These are phyloP conservation scores for Caradrina kadenii DNA, from an alignment of 2,888 invertebrate species.

Conservation along the genomic window DNA sequence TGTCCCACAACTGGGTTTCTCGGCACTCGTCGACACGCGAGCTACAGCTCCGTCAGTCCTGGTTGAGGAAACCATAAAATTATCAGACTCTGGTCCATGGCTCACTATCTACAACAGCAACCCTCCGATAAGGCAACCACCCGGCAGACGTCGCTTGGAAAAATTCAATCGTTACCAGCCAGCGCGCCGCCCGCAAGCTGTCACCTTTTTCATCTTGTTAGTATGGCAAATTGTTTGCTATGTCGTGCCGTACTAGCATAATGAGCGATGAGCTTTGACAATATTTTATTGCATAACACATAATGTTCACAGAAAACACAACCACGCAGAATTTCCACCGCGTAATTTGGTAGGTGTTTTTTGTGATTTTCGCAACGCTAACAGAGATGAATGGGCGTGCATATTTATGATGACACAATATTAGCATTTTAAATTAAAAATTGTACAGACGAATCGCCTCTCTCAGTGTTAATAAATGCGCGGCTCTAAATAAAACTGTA, in stretches of 20 bases:
- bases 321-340: background rate
- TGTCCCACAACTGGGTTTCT: conserved; percentile 84
- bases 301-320: background rate
- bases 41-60: conserved; percentile 82
- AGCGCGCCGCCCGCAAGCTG: too few relatives aligned
- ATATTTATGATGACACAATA: conserved; percentile 21
- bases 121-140: too few relatives aligned
- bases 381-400: background rate
- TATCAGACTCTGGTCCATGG: background rate
- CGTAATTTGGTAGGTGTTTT: background rate
- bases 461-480: conserved; percentile 27
- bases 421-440: conserved; percentile 45
- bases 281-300: too few relatives aligned
- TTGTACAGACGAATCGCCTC: conserved; percentile 15
- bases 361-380: background rate
- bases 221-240: too few relatives aligned
- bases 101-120: too few relatives aligned
- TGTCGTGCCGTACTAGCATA: too few relatives aligned
- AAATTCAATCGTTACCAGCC: too few relatives aligned
- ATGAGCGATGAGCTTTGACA: background rate
- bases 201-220: too few relatives aligned
- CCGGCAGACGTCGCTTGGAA: too few relatives aligned
- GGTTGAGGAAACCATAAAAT: background rate
- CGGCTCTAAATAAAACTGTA: conserved; percentile 28
- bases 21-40: conserved; percentile 81